Evolutionary conservation across 2,797 vertebrate genomes (phyloP).

Genomic region (Gallinago stenura): DNA sequence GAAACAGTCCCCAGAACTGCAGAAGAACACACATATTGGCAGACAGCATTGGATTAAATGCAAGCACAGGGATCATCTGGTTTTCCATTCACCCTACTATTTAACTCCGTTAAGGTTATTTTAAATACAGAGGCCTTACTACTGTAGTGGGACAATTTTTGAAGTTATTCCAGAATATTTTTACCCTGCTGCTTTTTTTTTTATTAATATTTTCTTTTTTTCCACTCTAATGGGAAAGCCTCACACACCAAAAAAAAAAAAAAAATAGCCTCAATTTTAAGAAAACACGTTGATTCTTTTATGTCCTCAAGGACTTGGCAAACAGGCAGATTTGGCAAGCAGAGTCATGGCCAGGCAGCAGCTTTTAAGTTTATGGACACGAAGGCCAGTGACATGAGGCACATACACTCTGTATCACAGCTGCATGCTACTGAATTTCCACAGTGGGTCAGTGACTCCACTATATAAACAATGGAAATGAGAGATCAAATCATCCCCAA

Average conservation of each 20-base stretch:
- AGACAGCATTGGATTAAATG: not conserved
- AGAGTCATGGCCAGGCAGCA: not conserved
- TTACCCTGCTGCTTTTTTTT: not conserved
- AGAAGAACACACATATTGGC: not conserved
- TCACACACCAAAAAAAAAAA: not conserved
- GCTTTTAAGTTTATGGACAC: slow-evolving; percentile 37
- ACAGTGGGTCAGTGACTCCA: slow-evolving; percentile 40
- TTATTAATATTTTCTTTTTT: not conserved
- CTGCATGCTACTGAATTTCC: slow-evolving; percentile 34
- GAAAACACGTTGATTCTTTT: not conserved
- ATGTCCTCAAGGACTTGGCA: slow-evolving; percentile 12
- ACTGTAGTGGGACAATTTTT: not conserved
- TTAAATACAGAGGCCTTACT: slow-evolving; percentile 2
- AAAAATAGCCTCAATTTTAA: not conserved
- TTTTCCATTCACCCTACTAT: slow-evolving; percentile 12
- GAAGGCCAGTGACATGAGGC: slow-evolving; percentile 42
- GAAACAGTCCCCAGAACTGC: not conserved
- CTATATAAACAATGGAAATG: slow-evolving; percentile 31
- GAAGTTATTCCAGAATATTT: slow-evolving; percentile 14
- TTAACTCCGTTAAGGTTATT: slow-evolving; percentile 11
- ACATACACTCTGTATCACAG: not conserved
- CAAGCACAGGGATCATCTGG: not conserved
- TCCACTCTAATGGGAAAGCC: not conserved
- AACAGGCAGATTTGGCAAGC: slow-evolving; percentile 11
- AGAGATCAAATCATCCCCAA: not conserved